A percentile compares a stretch with the other conserved stretches of the same genome.
Evolutionary conservation across 2,888 invertebrate genomes (phyloP).

Genomic region (Lutraria lutraria): DNA sequence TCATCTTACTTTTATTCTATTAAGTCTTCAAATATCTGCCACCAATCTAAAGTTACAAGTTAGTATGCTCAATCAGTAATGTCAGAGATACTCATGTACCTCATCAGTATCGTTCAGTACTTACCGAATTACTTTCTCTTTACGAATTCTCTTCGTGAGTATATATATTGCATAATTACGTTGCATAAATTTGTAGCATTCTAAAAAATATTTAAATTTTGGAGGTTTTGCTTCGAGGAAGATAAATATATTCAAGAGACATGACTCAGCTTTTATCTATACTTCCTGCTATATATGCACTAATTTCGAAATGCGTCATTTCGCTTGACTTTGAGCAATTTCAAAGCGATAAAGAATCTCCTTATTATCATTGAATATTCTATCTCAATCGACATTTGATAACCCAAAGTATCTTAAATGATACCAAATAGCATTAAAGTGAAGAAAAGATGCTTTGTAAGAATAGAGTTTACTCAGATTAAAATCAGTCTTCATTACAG

Average conservation of each 20-base stretch:
- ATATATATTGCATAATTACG: too few species aligned
- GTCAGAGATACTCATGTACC: too few species aligned
- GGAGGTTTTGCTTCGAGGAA: too few species aligned
- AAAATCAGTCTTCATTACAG: not conserved
- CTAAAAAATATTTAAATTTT: too few species aligned
- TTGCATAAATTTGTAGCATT: too few species aligned
- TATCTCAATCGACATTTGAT: constrained; percentile 22
- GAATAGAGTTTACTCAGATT: not conserved
- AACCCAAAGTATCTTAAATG: not conserved
- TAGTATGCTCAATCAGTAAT: too few species aligned
- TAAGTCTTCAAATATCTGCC: too few species aligned
- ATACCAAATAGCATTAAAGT: not conserved
- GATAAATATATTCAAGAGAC: not conserved
- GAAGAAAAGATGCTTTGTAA: not conserved
- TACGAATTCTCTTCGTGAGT: too few species aligned
- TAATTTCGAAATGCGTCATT: not conserved
- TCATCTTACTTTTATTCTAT: too few species aligned
- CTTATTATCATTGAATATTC: not conserved
- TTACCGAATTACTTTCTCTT: too few species aligned
- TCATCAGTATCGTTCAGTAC: too few species aligned
- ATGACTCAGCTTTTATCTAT: not conserved
- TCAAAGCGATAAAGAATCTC: not conserved
- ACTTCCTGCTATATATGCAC: not conserved
- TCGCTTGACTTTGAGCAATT: not conserved
- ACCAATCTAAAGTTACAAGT: too few species aligned